phyloP scores from a whole-genome alignment of 2,888 invertebrate species.

The Phortica okadai region DNA sequence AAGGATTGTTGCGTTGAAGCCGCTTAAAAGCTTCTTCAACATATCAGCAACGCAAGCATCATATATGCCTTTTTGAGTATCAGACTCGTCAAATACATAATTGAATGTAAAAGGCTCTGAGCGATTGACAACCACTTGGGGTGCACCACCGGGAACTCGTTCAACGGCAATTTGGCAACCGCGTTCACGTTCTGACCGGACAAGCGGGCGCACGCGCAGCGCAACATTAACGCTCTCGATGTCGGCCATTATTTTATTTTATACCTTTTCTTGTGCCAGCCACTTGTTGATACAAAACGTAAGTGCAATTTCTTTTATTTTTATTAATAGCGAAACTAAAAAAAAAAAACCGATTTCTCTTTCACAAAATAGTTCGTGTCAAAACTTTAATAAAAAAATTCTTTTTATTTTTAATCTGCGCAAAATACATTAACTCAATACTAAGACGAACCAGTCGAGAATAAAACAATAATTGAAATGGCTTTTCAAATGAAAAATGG shows the following conservation, averaged over 20 bases:
- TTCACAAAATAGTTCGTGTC: too few relatives aligned
- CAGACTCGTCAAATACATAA: constrained; percentile 85
- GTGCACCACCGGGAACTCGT: constrained; percentile 79
- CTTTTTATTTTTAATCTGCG: too few relatives aligned
- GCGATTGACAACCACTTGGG: constrained; percentile 83
- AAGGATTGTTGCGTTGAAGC: constrained; percentile 94
- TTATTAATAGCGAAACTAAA: too few relatives aligned
- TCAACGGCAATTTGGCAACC: constrained; percentile 87
- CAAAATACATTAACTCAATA: too few relatives aligned
- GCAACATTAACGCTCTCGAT: constrained; percentile 81
- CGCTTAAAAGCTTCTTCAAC: constrained; percentile 87
- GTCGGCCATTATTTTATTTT: constrained; percentile 49
- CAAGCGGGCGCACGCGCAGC: constrained; percentile 87
- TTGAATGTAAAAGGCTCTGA: constrained; percentile 90
- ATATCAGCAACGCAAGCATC: constrained; percentile 83
- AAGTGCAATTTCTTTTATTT: too few relatives aligned
- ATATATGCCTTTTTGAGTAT: constrained; percentile 85
- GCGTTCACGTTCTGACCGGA: constrained; percentile 83
- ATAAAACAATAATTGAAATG: too few relatives aligned
- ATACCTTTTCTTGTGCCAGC: too few relatives aligned
- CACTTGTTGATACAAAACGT: too few relatives aligned
- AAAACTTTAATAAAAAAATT: too few relatives aligned
- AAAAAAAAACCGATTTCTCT: too few relatives aligned
- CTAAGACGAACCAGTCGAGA: too few relatives aligned
- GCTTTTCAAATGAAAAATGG: too few relatives aligned